Evolutionary conservation across 2,797 vertebrate genomes (phyloP), one percentile per base, ranked within the genome.

Genomic region (Lophotriccus pileatus): DNA sequence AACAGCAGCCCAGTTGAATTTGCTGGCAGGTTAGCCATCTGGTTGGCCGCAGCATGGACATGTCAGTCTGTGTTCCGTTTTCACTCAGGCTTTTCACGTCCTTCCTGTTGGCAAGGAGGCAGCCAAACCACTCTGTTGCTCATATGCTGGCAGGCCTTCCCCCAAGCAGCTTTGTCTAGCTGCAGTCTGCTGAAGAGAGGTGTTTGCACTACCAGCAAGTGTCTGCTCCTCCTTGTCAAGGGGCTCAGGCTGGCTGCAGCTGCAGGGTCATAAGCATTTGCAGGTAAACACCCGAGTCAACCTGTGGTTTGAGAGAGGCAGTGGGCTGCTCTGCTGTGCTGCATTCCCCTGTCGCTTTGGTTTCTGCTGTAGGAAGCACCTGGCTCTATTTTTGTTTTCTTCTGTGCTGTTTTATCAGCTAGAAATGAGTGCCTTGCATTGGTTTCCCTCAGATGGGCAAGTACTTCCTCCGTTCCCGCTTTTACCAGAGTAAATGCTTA

Each of bases 351-450:
- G 37, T 60, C 1, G 3, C 59, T 34, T 91, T 1, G 14, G 69
- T 81, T 92, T 88, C 74, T 94, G 55, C 53, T 82, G 39, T 91
- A 89, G 94, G 92, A 96, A 94, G 70, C 95, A 96, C 89, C 85
- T 95, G 91, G 34, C 63, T 87, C 22, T 95, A 23, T 86, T 93
- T 95, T 89, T 89, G 41, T 77, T 90, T 73, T 81, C 39, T 84
- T 75, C 63, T 68, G 55, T 77, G 37, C 39, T 69, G 10, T 83
- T 82, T 72, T 90, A 32, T 75, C 73, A 79, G n/a, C 72, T 84
- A 87, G 55, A 84, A 72, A 55, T 50, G 43, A 84, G 32, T 68
- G 64, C 27, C 43, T 83, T 56, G 36, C 50, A 10, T 41, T 90
- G 59, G 63, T 88, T 96, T 91, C 41, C 20, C n/a, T 82, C 59